These are phyloP conservation scores for Labroides dimidiatus DNA, from an alignment of 2,797 vertebrate genomes.

Conservation along the genomic window DNA sequence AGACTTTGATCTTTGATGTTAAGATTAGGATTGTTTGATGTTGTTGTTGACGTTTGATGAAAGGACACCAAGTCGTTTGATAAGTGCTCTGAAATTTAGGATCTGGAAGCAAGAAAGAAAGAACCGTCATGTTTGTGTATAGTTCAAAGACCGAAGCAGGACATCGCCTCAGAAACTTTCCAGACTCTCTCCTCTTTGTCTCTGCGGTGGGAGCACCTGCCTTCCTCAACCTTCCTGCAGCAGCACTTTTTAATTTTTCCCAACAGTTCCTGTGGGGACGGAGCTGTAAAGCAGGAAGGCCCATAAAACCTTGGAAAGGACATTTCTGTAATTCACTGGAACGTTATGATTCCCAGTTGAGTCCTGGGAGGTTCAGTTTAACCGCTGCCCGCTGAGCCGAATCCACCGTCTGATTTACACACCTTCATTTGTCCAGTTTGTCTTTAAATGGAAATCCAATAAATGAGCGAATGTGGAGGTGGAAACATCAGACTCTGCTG, in stretches of 20 bases:
- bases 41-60: too few relatives aligned
- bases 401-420: constrained; percentile 39
- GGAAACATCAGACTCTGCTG: not conserved
- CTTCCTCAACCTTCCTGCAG: constrained; percentile 20
- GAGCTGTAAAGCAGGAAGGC: constrained; percentile 46
- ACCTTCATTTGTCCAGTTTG: constrained; percentile 38
- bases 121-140: too few relatives aligned
- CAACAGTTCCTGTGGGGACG: constrained; percentile 58
- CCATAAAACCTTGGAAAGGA: constrained; percentile 55
- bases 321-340: constrained; percentile 68
- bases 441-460: constrained; percentile 38
- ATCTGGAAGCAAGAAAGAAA: too few relatives aligned
- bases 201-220: not conserved
- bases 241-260: constrained; percentile 42
- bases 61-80: too few relatives aligned
- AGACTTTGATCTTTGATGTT: too few relatives aligned
- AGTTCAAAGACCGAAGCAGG: not conserved
- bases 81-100: too few relatives aligned
- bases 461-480: not conserved
- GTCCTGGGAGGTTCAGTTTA: constrained; percentile 28
- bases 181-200: constrained; percentile 1
- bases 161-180: not conserved
- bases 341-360: constrained; percentile 64
- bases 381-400: constrained; percentile 26
- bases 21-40: too few relatives aligned